Conservation (phyloP, 2,113 vertebrate genomes). For the Dipodomys stephensi region DNA sequence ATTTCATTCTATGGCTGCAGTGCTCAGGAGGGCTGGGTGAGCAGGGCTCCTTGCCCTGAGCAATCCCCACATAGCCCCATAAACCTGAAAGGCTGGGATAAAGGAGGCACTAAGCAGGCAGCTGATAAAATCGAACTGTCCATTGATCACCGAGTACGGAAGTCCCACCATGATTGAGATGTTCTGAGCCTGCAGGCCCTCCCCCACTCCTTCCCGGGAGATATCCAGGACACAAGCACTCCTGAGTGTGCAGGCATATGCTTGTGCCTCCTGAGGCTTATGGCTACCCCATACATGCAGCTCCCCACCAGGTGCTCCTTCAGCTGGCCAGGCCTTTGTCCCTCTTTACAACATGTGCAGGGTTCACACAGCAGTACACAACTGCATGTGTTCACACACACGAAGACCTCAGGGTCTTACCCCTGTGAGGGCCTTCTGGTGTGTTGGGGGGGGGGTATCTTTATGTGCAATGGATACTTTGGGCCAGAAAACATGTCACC, state of each 20-base stretch:
- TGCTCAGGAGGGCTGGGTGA: neutral
- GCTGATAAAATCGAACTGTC: slow-evolving; percentile 89
- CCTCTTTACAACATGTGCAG: neutral
- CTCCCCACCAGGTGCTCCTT: neutral
- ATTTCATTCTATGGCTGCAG: neutral
- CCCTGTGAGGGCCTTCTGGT: neutral
- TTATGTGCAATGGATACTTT: neutral
- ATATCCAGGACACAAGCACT: slow-evolving; percentile 42
- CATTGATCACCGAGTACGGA: slow-evolving; percentile 85
- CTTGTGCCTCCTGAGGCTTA: neutral
- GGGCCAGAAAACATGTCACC: neutral
- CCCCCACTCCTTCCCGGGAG: neutral
- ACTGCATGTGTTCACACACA: no score
- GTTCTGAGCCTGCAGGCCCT: slow-evolving; percentile 67
- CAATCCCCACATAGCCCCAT: neutral
- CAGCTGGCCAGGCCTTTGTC: neutral
- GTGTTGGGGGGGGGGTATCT: neutral
- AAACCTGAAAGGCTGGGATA: neutral
- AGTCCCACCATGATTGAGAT: slow-evolving; percentile 82
- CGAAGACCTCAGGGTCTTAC: neutral
- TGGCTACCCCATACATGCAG: neutral
- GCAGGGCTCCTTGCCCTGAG: neutral
- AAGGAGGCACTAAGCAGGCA: slow-evolving; percentile 57
- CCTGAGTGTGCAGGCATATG: neutral
- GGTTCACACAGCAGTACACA: neutral